A percentile compares a stretch with the other conserved stretches of the same genome.
Conservation (phyloP, 2,113 vertebrate genomes). For the Pseudonaja textilis region DNA sequence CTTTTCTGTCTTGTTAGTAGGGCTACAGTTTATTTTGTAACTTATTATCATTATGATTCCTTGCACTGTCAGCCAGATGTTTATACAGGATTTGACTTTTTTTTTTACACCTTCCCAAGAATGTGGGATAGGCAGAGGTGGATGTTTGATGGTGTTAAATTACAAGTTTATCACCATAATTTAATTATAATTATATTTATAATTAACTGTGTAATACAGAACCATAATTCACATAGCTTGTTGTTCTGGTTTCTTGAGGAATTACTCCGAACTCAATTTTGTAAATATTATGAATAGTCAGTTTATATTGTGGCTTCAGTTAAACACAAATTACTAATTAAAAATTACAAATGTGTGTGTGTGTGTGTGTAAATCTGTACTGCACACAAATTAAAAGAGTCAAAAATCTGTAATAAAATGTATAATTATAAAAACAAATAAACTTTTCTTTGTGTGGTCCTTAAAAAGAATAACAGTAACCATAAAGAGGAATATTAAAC, state of each 20-base stretch:
- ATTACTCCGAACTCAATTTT: background rate
- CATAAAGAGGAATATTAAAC: too few species aligned
- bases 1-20: background rate
- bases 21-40: background rate
- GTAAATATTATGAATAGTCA: background rate
- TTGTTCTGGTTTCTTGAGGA: background rate
- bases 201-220: background rate
- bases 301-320: background rate
- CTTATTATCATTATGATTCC: background rate
- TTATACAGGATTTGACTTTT: background rate
- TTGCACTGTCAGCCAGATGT: background rate
- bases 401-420: too few species aligned
- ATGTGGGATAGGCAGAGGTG: background rate
- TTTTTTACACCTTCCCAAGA: background rate
- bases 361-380: too few species aligned
- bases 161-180: background rate
- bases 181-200: background rate
- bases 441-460: too few species aligned
- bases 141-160: background rate
- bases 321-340: background rate
- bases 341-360: too few species aligned
- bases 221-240: background rate
- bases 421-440: too few species aligned
- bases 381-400: too few species aligned
- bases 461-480: too few species aligned